Evolutionary conservation across 2,888 invertebrate genomes (phyloP), one percentile per base, ranked within the genome.

Genomic region (Spisula solida): DNA sequence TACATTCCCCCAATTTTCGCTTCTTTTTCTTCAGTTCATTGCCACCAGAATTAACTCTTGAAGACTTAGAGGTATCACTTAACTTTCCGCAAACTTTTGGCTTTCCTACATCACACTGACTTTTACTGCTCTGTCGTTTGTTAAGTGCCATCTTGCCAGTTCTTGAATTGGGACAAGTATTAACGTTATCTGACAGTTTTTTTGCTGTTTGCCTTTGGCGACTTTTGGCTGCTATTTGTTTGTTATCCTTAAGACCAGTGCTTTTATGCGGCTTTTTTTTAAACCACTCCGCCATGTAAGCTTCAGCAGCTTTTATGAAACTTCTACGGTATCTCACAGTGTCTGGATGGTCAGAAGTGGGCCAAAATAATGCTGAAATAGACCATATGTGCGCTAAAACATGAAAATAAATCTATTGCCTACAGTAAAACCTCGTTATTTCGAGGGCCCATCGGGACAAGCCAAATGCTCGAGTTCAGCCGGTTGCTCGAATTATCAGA

Each of bases 301-400:
- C 25, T n/a, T 66, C 60, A n/a, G 60, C 25, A 10, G 60, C 10
- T 12, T 66, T 66, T 5, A 66, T 66, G n/a, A 66, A 66, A 66
- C 10, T 25, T 8, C 60, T 66, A 25, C 60, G 60, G 12, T 4
- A 25, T 20, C 10, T 4, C 4, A n/a, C n/a, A 66, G 60, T 66
- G n/a, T 66, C 25, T 66, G 5, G 25, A 25, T 66, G n/a, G 60
- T 66, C 60, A 66, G 60, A 25, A 0, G 60, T 66, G n/a, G 60
- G 60, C 60, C 60, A 66, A 10, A 66, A 66, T 66, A 66, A 66
- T 25, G 60, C 60, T 66, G 25, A 66, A 66, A 66, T 10, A 66
- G 25, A 51, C 6, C 51, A 51, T 51, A 1, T 51, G 1, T 51
- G 6, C 1, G 51, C 14, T 51, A 51, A 51, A 51, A n/a, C n/a